Percentiles rank a stretch among this genome's conserved stretches.
These are phyloP conservation scores for Acanthurus leucopareius DNA, from an alignment of 2,797 vertebrate genomes.

Conservation along the genomic window DNA sequence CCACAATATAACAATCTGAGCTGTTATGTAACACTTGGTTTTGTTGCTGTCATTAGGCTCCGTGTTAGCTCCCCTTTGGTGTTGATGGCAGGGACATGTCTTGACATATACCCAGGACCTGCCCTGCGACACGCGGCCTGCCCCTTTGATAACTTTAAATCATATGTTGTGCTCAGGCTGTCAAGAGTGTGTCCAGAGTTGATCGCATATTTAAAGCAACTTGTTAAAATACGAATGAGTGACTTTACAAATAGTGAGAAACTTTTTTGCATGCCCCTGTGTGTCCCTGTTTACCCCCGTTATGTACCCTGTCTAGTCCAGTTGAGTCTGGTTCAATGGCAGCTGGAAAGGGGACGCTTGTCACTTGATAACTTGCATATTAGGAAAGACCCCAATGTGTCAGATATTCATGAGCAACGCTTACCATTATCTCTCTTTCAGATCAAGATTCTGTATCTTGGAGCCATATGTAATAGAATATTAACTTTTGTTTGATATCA, in stretches of 20 bases:
- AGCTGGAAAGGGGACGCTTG: conserved; percentile 50
- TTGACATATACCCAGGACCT: conserved; percentile 69
- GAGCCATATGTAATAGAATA: background rate
- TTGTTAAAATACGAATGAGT: no score
- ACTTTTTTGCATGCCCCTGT: background rate
- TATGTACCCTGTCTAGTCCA: conserved; percentile 16
- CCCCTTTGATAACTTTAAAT: background rate
- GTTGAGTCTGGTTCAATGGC: conserved; percentile 62
- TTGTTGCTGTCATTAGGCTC: conserved; percentile 10
- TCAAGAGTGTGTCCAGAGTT: fast-evolving
- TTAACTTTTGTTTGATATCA: background rate
- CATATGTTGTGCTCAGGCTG: no score
- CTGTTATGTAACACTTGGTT: fast-evolving
- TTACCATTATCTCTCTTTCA: background rate
- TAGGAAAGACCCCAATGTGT: conserved; percentile 30
- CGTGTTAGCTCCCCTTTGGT: conserved; percentile 15
- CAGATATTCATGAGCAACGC: background rate
- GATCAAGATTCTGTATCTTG: background rate
- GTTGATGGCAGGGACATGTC: conserved; percentile 77
- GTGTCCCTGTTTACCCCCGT: background rate
- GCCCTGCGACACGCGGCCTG: conserved; percentile 34
- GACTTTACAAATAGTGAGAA: background rate
- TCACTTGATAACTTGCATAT: conserved; percentile 46
- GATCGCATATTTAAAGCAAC: fast-evolving
- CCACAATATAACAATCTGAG: background rate